A percentile compares a stretch with the other conserved stretches of the same genome.
phyloP scores from a whole-genome alignment of 2,113 vertebrate genomes.

The Oncorhynchus nerka region DNA sequence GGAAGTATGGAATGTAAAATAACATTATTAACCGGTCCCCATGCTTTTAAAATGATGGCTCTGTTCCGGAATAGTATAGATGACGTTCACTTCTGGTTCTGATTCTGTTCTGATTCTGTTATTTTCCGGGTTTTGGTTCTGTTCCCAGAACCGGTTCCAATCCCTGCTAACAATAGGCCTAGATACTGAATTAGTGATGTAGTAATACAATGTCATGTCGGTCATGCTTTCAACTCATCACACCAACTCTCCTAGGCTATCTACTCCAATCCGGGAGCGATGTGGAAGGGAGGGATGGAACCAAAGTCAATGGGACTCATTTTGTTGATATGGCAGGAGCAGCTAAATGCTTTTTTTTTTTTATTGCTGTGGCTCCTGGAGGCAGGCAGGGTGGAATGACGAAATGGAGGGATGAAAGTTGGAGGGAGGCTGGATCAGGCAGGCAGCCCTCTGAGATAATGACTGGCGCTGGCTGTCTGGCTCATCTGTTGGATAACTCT shows the following conservation, averaged over 20 bases:
- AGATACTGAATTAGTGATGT: neutral
- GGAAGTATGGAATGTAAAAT: too few species aligned
- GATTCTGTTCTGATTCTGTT: too few species aligned
- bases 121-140: too few species aligned
- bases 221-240: constrained; percentile 2
- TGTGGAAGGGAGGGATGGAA: constrained; percentile 29
- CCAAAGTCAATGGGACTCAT: constrained; percentile 64
- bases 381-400: constrained; percentile 37
- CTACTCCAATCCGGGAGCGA: constrained; percentile 48
- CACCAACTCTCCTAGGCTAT: constrained; percentile 38
- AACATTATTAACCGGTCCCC: too few species aligned
- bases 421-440: constrained; percentile 24
- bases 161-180: too few species aligned
- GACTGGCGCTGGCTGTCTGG: too few species aligned
- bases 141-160: too few species aligned
- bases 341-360: constrained; percentile 51
- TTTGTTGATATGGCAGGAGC: constrained; percentile 68
- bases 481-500: too few species aligned
- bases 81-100: too few species aligned
- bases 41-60: too few species aligned
- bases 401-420: constrained; percentile 30
- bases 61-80: too few species aligned
- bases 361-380: constrained; percentile 47
- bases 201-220: neutral
- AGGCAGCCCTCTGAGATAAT: constrained; percentile 25